Evolutionary conservation across 2,113 vertebrate genomes (phyloP).

Genomic region (Rhadina sibilatrix): DNA sequence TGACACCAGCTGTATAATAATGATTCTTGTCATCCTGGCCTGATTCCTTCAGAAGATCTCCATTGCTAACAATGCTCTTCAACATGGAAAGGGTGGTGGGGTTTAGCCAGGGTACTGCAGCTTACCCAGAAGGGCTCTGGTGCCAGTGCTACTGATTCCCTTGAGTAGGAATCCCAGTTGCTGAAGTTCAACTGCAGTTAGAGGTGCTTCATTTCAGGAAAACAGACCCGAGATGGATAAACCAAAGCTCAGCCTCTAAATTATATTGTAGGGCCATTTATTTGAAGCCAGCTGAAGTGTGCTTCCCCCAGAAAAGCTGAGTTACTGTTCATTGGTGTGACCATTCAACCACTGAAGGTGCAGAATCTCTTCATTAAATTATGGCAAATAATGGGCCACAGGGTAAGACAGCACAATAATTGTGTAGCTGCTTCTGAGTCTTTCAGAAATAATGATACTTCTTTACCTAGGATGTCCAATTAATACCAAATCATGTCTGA

Average conservation of each 20-base stretch:
- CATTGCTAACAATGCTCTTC: not conserved
- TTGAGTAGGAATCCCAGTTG: not conserved
- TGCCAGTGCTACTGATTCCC: not conserved
- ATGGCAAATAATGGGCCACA: not conserved
- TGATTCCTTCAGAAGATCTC: not conserved
- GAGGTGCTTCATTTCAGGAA: not conserved
- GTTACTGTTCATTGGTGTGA: not conserved
- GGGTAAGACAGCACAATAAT: not conserved
- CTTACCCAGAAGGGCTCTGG: not conserved
- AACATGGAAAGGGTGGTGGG: not conserved
- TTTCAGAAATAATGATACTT: slow-evolving; percentile 54
- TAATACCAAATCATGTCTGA: slow-evolving; percentile 44
- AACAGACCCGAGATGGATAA: not conserved
- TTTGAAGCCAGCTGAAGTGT: not conserved
- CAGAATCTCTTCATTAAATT: slow-evolving; percentile 32
- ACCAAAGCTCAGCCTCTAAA: not conserved
- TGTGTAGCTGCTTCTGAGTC: not conserved
- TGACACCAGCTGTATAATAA: not conserved
- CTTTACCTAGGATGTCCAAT: slow-evolving; percentile 55
- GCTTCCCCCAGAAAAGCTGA: not conserved
- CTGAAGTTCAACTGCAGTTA: not conserved
- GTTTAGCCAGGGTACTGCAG: not conserved
- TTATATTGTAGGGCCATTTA: not conserved
- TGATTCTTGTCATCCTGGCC: not conserved
- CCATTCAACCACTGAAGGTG: not conserved